Base-by-base conservation (phyloP, 2,888 invertebrate genomes). In the Euplagia quadripunctaria region DNA sequence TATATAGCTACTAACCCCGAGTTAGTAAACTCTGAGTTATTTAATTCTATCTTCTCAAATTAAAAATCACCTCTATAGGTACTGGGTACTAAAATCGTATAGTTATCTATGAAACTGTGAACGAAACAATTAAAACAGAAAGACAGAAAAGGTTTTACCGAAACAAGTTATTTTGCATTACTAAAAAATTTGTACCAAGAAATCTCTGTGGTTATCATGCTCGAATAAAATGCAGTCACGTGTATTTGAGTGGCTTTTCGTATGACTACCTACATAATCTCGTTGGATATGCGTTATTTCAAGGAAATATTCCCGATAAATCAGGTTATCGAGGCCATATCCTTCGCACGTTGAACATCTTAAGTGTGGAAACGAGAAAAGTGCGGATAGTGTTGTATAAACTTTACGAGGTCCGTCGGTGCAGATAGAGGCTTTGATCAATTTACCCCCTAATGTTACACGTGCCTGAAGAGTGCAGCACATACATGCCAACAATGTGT, bases 321-420 rank as follows among this genome's bases (percentile, higher is more conserved):
- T 58, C 31, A 70, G 42, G 80, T 85, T 82, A 82, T 82, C 79
- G 65, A 71, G 70, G 79, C 82, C 82, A 82, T 85, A 82, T 68
- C 79, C 68, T 79, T 78, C 73, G 78, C 81, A 78, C 73, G 77
- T 77, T 78, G 72, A 74, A 78, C 82, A 82, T 86, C 87, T 86
- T 86, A 85, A 82, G 85, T 69, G 76, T 73, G 65, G 31, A 90
- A 90, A 90, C 88, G 86, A 88, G 87, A 89, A 88, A 91, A 92
- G 89, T 91, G 90, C 85, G 84, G 78, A 78, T 75, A 79, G 83
- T 86, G 79, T 85, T 86, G 86, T 83, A 87, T 85, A 83, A 88
- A 90, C 82, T 93, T 91, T 90, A 91, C 86, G 88, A 88, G 85
- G 79, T 89, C 88, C 90, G 86, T 88, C 88, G 88, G 90, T 76